Percentiles rank a stretch among this genome's conserved stretches.
Evolutionary conservation across 2,888 invertebrate species (phyloP).

Genomic region (Slavum lentiscoides): DNA sequence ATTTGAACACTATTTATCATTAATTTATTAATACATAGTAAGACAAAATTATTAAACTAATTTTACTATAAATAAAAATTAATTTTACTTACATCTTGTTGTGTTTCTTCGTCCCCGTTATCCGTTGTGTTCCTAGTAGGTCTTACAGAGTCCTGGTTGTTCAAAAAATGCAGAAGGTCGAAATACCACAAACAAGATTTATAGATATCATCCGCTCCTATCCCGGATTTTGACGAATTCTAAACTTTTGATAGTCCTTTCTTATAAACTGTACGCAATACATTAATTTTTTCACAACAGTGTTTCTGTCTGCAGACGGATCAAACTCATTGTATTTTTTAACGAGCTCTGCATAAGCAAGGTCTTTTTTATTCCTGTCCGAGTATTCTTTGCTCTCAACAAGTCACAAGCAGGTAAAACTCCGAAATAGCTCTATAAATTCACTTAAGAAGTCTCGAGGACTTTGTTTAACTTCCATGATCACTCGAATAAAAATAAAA

Average conservation of each 20-base stretch:
- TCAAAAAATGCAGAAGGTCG: slow-evolving; percentile 23
- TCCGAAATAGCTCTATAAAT: slow-evolving; percentile 5
- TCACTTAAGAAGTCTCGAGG: slow-evolving; percentile 13
- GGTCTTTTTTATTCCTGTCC: slow-evolving; percentile 19
- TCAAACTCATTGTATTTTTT: slow-evolving; percentile 19
- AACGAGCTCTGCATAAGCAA: slow-evolving; percentile 20
- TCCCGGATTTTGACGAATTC: slow-evolving; percentile 12
- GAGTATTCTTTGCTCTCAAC: slow-evolving; percentile 28
- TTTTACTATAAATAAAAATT: slow-evolving; percentile 34
- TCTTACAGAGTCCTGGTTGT: slow-evolving; percentile 19
- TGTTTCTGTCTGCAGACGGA: slow-evolving; percentile 19
- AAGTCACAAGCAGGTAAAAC: slow-evolving; percentile 27
- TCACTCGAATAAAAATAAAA: neutral
- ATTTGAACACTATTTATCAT: no score
- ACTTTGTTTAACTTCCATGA: slow-evolving; percentile 23
- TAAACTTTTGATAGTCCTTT: slow-evolving; percentile 14
- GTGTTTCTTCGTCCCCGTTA: slow-evolving; percentile 19
- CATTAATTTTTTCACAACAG: slow-evolving; percentile 28
- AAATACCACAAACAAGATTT: slow-evolving; percentile 28
- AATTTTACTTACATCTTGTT: slow-evolving; percentile 20
- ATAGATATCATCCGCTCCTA: slow-evolving; percentile 12
- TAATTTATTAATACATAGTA: neutral
- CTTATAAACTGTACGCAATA: slow-evolving; percentile 30
- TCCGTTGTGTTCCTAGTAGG: slow-evolving; percentile 23
- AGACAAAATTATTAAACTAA: slow-evolving; percentile 16